phyloP scores from a whole-genome alignment of 2,113 vertebrate genomes.

The Paraplagusia blochii region DNA sequence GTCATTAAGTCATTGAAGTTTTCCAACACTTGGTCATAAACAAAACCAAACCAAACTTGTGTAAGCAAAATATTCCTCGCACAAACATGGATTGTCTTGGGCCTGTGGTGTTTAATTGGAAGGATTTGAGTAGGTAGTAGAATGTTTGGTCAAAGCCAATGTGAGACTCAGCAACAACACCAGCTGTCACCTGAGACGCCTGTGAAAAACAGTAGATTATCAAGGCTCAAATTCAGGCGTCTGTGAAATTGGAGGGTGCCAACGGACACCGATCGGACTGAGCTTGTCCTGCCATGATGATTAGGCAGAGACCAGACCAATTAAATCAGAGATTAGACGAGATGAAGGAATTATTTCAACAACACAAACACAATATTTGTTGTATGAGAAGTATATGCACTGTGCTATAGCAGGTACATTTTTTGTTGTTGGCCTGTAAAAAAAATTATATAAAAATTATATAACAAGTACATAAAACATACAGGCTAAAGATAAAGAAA shows the following conservation, averaged over 20 bases:
- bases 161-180: constrained; percentile 4
- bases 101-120: background rate
- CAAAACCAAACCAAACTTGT: background rate
- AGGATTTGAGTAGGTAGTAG: constrained; percentile 9
- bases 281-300: background rate
- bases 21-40: background rate
- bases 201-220: background rate
- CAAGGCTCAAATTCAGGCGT: background rate
- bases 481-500: no score
- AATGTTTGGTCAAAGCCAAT: constrained; percentile 7
- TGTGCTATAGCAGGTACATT: no score
- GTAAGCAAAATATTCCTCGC: background rate
- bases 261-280: background rate
- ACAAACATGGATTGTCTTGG: constrained; percentile 1
- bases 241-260: constrained; percentile 8
- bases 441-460: no score
- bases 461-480: no score
- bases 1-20: background rate
- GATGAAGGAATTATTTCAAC: no score
- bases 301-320: no score
- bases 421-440: no score
- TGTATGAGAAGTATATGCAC: no score
- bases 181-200: constrained; percentile 5
- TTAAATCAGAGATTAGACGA: no score
- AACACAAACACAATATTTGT: no score